These are phyloP conservation scores for Synanthedon myopaeformis DNA, from an alignment of 2,888 invertebrate species.

Conservation along the genomic window DNA sequence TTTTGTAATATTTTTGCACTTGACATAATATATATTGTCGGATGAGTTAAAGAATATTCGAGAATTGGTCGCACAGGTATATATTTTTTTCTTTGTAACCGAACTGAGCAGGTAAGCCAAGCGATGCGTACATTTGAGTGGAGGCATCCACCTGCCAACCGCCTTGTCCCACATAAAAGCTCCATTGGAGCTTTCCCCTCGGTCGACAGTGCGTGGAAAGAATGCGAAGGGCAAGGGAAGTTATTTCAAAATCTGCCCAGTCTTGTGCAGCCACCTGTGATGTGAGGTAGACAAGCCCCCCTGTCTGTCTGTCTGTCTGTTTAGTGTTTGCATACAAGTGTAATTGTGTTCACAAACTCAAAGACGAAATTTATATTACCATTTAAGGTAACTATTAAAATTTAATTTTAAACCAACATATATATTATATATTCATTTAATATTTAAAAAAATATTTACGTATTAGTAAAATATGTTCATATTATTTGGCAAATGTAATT, in stretches of 20 bases:
- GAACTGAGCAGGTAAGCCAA: constrained; percentile 50
- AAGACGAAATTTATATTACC: too few relatives aligned
- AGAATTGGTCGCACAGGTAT: constrained; percentile 32
- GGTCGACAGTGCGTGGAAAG: constrained; percentile 15
- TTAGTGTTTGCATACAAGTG: constrained; percentile 16
- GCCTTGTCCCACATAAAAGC: constrained; percentile 9
- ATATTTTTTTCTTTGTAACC: constrained; percentile 24
- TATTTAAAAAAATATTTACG: too few relatives aligned
- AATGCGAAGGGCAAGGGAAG: constrained; percentile 29
- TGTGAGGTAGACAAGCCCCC: constrained; percentile 47
- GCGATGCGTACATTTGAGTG: constrained; percentile 24
- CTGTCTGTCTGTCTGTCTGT: too few relatives aligned
- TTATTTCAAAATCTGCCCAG: constrained; percentile 27
- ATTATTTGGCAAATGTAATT: too few relatives aligned
- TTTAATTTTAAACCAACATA: too few relatives aligned
- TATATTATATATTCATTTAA: too few relatives aligned
- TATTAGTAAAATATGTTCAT: too few relatives aligned
- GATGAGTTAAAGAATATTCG: neutral
- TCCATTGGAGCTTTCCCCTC: constrained; percentile 33
- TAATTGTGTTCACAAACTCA: neutral
- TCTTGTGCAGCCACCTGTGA: constrained; percentile 55
- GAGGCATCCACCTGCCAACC: constrained; percentile 40
- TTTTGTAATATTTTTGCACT: too few relatives aligned
- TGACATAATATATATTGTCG: too few relatives aligned
- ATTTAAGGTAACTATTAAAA: too few relatives aligned